A percentile compares a stretch with the other conserved stretches of the same genome.
Evolutionary conservation across 2,888 invertebrate genomes (phyloP).

Genomic region (Beris morrisii): DNA sequence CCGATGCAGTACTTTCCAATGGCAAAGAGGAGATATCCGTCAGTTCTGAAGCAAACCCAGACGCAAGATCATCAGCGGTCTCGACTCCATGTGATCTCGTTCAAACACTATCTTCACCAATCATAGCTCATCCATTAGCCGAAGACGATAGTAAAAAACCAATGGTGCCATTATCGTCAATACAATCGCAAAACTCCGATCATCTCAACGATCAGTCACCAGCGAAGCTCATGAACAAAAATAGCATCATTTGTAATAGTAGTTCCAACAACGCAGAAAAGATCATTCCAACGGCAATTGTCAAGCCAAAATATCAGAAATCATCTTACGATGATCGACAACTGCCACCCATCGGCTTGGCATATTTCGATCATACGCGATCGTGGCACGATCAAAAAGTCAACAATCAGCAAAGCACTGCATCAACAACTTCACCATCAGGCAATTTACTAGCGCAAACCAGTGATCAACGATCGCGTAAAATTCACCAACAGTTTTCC

Average conservation of each 20-base stretch:
- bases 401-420: constrained; percentile 15
- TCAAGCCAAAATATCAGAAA: constrained; percentile 50
- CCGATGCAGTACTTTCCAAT: constrained; percentile 45
- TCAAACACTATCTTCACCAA: constrained; percentile 14
- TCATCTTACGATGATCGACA: constrained; percentile 52
- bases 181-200: constrained; percentile 22
- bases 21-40: constrained; percentile 43
- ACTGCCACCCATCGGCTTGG: constrained; percentile 50
- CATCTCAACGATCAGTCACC: constrained; percentile 15
- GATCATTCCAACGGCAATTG: constrained; percentile 44
- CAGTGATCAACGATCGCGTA: constrained; percentile 35
- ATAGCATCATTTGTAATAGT: constrained; percentile 20
- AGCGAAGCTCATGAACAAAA: constrained; percentile 35
- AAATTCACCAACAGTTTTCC: constrained; percentile 33
- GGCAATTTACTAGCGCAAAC: not conserved
- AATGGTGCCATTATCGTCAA: constrained; percentile 4
- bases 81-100: constrained; percentile 33
- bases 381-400: constrained; percentile 32
- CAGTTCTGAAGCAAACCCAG: constrained; percentile 34
- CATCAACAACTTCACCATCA: constrained; percentile 9
- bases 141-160: not conserved
- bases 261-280: constrained; percentile 28
- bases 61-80: constrained; percentile 5
- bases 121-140: not conserved
- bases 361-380: constrained; percentile 33